phyloP scores from a whole-genome alignment of 2,888 invertebrate genomes.

The Panopea generosa region DNA sequence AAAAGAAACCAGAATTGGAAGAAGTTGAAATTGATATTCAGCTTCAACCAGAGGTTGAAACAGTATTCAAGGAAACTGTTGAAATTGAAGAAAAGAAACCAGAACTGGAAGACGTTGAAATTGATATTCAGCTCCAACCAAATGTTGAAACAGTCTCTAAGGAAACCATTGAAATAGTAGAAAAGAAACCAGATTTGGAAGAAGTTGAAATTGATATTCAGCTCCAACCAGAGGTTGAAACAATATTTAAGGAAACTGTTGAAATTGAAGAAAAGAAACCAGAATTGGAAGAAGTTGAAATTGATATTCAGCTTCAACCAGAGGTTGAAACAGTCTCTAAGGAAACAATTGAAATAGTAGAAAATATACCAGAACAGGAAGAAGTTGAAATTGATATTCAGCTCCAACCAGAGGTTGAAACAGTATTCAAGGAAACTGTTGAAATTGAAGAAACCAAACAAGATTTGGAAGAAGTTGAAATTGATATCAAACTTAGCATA shows the following conservation, averaged over 20 bases:
- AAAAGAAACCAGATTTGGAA: constrained; percentile 24
- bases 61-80: constrained; percentile 15
- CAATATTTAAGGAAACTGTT: no score
- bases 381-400: constrained; percentile 3
- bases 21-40: constrained; percentile 3
- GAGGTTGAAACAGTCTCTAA: constrained; percentile 1
- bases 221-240: constrained; percentile 20
- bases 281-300: constrained; percentile 23
- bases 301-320: constrained; percentile 2
- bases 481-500: constrained; percentile 8
- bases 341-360: background rate
- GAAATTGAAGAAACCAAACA: constrained; percentile 1
- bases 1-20: constrained; percentile 2
- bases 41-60: background rate
- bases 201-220: constrained; percentile 13
- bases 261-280: constrained; percentile 1
- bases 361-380: background rate
- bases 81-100: constrained; percentile 27
- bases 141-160: constrained; percentile 14
- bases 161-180: constrained; percentile 32
- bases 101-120: constrained; percentile 24
- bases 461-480: background rate
- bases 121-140: constrained; percentile 28
- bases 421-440: constrained; percentile 13
- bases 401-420: background rate